Evolutionary conservation across 2,797 vertebrate genomes (phyloP), one percentile per base, ranked within the genome.

Genomic region (Tamandua tetradactyla): DNA sequence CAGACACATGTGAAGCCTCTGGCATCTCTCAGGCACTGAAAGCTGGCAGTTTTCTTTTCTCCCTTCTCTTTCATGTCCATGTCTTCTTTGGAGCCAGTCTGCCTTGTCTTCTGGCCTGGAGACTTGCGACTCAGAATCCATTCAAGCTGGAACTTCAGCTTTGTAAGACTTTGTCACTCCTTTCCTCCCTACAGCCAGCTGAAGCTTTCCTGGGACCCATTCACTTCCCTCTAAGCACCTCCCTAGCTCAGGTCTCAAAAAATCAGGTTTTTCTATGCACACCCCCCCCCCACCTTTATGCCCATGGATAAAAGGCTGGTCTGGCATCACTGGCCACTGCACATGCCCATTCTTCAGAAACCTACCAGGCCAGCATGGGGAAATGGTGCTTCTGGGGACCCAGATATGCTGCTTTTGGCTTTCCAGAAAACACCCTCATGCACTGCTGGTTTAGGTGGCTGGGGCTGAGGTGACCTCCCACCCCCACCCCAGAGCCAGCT

Each of bases 61-160:
- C 22, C 18, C 85, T 76, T 76, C 3, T 5, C 62, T 94, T 94
- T 90, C 15, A 64, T 64, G 75, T 23, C 14, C 17, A 27, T 64
- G 87, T 89, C 76, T 66, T 76, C 57, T 86, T 86, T 69, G 71
- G 30, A 27, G 30, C 71, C 86, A 92, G 59, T 74, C 89, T 91
- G 69, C 72, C 79, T 86, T 71, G 80, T 85, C 91, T 94, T 96
- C 76, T 94, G 80, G 86, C 61, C 52, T 84, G 75, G 59, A 87
- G 62, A 81, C 76, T 75, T 96, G 89, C 93, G 80, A 83, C 92
- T 95, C 76, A 79, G 84, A 96, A 85, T 87, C 83, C 37, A 79
- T 85, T 95, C 5, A 1, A 95, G 62, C 35, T 61, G 44, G 78
- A 92, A 81, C 69, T 92, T 78, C 87, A 92, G 82, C 55, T 72